Evolutionary conservation across 1,140 invertebrate species (phyloP), one percentile per base, ranked within the genome.

Genomic region (Magallana gigas): DNA sequence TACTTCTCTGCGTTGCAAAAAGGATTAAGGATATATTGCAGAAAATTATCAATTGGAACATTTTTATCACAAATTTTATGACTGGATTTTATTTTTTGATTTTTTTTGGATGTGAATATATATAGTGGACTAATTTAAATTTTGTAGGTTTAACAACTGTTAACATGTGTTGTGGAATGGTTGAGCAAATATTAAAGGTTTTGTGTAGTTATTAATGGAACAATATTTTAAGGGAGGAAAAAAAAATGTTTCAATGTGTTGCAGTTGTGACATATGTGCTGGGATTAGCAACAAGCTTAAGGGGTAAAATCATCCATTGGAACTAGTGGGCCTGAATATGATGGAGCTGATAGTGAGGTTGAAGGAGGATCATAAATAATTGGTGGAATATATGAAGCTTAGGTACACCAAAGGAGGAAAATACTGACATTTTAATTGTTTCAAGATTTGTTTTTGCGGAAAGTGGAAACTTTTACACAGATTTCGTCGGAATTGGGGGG

Each of bases 161-260:
- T 71, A 11, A 6, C 3, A 8, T 76, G 60, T 76, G 68, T 11
- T 76, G 23, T 76, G 68, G 36, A 5, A 76, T 76, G 23, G 68
- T 71, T 71, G 7, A 36, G 8, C 68, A 76, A 76, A 76, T 76
- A 76, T 76, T 76, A 29, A 29, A 9, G 23, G 68, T 29, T 76
- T 76, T 29, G 68, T 76, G 68, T 76, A 76, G 68, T 76, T 76
- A 23, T 76, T 76, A 76, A 76, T 29, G 23, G 68, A 76, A 76
- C 68, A 76, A 76, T 76, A 76, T 76, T 76, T 48, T 48, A 29
- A 23, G 68, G 68, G 23, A 76, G 23, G 36, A 76, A 62, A 62
- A 62, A 62, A 12, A 36, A 18, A 23, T 23, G 23, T 8, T 76
- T 12, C 68, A 18, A 76, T 76, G 68, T 76, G 68, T 36, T 76